Base-by-base conservation (phyloP, 2,113 vertebrate species). In the Ifrita kowaldi region DNA sequence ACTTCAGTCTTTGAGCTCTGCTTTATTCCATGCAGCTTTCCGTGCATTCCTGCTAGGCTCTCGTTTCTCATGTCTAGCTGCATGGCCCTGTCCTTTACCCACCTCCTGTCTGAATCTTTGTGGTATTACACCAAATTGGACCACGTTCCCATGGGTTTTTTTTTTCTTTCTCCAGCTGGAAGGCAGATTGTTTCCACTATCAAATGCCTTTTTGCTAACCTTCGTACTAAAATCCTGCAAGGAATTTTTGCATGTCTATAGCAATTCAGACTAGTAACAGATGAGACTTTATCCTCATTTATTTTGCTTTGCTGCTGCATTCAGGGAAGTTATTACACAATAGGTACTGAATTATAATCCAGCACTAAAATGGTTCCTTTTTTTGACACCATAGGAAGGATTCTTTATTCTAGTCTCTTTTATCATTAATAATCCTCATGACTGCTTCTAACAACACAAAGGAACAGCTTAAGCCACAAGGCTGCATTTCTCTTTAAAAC, bases 211-310 rank as follows among this genome's bases (percentile, higher is more conserved):
- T 73, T 59, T 74, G 30, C 35, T 91, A 77, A 67, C 50, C 44
- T 92, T 81, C 44, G 16, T 46, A 60, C 24, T 84, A 53, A 87
- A 94, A 87, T 35, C n/a, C 80, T 74, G 64, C 33, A 70, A 83
- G 23, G 49, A 78, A 46, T 52, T 91, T 90, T 78, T 83, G 42
- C 68, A 28, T 39, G 39, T 23, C 15, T 57, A 5, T 10, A 81
- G 35, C 44, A 70, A 42, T 70, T 80, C 5, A 78, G 47, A 81
- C 55, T 84, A 84, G 59, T 55, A 65, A 65, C 3, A 88, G 63
- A 41, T 50, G 55, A 90, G 71, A 74, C 37, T 83, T 85, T 24
- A 80, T 55, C 52, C 63, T 67, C 64, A 13, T 80, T 90, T 84
- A 50, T 56, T 89, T 15, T 63, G 28, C 46, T 89, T 70, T 78